Conservation (phyloP, 2,888 invertebrate species). For the Brachyptera putata region DNA sequence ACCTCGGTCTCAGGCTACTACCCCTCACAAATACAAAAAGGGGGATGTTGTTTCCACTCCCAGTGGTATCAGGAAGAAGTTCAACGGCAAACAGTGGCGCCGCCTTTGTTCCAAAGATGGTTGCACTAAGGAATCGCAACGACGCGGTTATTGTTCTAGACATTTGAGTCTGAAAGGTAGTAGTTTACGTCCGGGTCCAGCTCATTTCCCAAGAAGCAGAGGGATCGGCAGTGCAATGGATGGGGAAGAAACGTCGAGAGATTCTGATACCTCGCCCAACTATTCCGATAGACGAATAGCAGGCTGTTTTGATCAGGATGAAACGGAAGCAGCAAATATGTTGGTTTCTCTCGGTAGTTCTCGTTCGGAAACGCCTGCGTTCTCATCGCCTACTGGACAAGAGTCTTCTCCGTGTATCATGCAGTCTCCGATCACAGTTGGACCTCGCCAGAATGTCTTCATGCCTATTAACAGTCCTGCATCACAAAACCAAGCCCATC, state of each 20-base stretch:
- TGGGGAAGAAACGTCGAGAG: slow-evolving; percentile 86
- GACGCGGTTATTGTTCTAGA: slow-evolving; percentile 93
- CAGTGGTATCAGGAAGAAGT: slow-evolving; percentile 96
- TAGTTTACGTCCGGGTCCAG: slow-evolving; percentile 46
- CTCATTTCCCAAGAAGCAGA: slow-evolving; percentile 52
- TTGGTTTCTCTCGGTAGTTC: slow-evolving; percentile 91
- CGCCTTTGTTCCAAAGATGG: slow-evolving; percentile 93
- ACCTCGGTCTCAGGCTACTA: slow-evolving; percentile 78
- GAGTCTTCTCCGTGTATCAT: slow-evolving; percentile 61
- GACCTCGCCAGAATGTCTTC: slow-evolving; percentile 81
- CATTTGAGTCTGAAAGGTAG: slow-evolving; percentile 88
- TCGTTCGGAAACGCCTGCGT: slow-evolving; percentile 87
- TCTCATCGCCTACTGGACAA: slow-evolving; percentile 61
- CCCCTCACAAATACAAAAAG: slow-evolving; percentile 94
- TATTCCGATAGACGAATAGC: slow-evolving; percentile 67
- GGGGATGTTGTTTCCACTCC: slow-evolving; percentile 94
- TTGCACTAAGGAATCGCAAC: slow-evolving; percentile 95
- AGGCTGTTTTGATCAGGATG: slow-evolving; percentile 86
- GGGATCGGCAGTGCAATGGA: slow-evolving; percentile 52
- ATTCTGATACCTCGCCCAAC: slow-evolving; percentile 85
- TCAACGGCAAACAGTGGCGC: slow-evolving; percentile 99
- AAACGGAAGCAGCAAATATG: slow-evolving; percentile 96
- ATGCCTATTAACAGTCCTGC: slow-evolving; percentile 79
- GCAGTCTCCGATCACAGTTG: slow-evolving; percentile 63
- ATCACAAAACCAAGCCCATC: slow-evolving; percentile 19